phyloP scores from a whole-genome alignment of 2,797 vertebrate genomes.

The Dermochelys coriacea region DNA sequence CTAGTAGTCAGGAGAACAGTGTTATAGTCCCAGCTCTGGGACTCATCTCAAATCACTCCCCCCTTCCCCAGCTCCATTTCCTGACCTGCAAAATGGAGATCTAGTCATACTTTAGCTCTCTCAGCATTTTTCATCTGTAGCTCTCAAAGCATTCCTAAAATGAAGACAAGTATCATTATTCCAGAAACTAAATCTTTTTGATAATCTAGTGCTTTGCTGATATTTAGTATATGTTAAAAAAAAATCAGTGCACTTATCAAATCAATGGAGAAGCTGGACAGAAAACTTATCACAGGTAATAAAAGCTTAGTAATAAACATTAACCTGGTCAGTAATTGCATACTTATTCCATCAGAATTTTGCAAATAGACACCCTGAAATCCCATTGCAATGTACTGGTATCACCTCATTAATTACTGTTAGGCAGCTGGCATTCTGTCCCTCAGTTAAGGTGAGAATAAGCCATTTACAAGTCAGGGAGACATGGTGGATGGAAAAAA shows the following conservation, averaged over 20 bases:
- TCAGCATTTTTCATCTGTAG: slow-evolving; percentile 1
- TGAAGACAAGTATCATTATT: not conserved
- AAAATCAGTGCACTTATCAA: not conserved
- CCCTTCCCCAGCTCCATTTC: not conserved
- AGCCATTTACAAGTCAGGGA: not conserved
- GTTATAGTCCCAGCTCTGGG: not conserved
- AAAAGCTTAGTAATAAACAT: not conserved
- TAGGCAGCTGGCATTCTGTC: accelerated
- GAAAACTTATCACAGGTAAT: not conserved
- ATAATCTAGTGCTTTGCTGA: not conserved
- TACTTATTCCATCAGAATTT: not conserved
- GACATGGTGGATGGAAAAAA: accelerated
- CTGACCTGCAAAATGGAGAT: not conserved
- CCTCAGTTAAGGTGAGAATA: not conserved
- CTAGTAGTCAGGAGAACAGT: not conserved
- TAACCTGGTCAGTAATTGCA: not conserved
- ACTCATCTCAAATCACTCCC: accelerated
- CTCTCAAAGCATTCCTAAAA: not conserved
- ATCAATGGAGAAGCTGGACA: not conserved
- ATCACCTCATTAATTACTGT: not conserved
- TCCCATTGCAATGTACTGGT: not conserved
- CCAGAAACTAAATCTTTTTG: not conserved
- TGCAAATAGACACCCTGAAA: not conserved
- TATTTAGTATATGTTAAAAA: not conserved
- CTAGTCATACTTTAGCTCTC: not conserved